A percentile compares a stretch with the other conserved stretches of the same genome.
phyloP scores from a whole-genome alignment of 2,888 invertebrate genomes.

The Dryobota labecula region DNA sequence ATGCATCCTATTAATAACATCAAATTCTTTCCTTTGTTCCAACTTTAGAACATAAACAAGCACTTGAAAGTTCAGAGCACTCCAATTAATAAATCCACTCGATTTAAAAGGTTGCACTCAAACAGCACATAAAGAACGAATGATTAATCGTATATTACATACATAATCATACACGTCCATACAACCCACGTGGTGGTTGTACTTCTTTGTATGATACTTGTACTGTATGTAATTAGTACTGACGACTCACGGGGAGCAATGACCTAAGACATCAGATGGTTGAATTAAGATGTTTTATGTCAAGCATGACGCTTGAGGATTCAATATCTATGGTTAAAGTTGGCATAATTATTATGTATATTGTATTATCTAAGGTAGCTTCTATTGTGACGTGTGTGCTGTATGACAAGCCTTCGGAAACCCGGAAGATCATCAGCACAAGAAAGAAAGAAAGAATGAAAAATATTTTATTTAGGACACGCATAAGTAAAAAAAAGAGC shows the following conservation, averaged over 20 bases:
- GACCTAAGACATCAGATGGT: constrained; percentile 68
- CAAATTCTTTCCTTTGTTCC: constrained; percentile 48
- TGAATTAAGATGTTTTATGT: background rate
- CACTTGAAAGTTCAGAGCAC: constrained; percentile 41
- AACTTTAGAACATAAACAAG: constrained; percentile 48
- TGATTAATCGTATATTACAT: constrained; percentile 52
- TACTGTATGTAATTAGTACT: constrained; percentile 76
- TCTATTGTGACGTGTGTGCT: background rate
- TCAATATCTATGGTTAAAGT: background rate
- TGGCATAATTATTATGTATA: background rate
- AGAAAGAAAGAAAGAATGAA: too few species aligned
- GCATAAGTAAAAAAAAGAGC: too few species aligned
- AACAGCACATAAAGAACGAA: constrained; percentile 54
- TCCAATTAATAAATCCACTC: constrained; percentile 59
- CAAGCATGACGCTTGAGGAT: background rate
- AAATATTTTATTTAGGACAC: too few species aligned
- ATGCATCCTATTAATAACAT: constrained; percentile 41
- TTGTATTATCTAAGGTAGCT: background rate
- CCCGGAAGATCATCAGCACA: too few species aligned
- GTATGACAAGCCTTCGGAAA: too few species aligned
- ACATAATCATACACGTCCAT: constrained; percentile 36
- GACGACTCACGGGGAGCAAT: constrained; percentile 82
- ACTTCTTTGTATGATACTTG: constrained; percentile 37
- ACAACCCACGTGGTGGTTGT: constrained; percentile 57
- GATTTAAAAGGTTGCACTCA: constrained; percentile 58